phyloP scores from a whole-genome alignment of 2,797 vertebrate genomes.

The Lates japonicus region DNA sequence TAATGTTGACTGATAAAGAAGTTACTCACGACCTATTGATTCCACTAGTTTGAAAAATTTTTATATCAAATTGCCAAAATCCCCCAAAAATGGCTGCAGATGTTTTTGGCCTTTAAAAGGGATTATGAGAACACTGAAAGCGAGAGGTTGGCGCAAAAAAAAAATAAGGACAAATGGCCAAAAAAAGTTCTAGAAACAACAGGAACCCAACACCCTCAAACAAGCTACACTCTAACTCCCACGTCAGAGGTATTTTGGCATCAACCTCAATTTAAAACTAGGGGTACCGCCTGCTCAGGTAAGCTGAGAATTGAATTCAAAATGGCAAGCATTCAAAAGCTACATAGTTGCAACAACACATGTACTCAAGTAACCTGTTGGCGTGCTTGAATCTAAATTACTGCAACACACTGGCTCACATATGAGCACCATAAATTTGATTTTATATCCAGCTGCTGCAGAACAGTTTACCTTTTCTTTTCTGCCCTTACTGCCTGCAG shows the following conservation, averaged over 20 bases:
- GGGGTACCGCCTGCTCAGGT: conserved; percentile 28
- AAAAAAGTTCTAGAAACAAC: too few relatives aligned
- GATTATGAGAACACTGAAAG: neutral
- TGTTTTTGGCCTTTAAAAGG: neutral
- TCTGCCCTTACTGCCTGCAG: conserved; percentile 5
- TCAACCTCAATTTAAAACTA: conserved; percentile 1
- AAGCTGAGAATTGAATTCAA: neutral
- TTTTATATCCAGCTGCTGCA: neutral
- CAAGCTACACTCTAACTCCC: too few relatives aligned
- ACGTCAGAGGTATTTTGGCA: neutral
- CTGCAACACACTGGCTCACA: neutral
- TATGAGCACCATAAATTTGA: neutral
- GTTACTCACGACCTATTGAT: neutral
- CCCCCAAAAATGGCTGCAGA: neutral
- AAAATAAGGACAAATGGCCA: neutral
- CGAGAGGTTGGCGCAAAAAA: too few relatives aligned
- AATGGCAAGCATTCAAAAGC: neutral
- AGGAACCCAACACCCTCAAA: neutral
- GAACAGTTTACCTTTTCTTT: neutral
- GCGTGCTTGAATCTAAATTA: neutral
- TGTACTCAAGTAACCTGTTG: neutral
- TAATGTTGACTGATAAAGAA: neutral
- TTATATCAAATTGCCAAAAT: neutral
- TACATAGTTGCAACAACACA: neutral
- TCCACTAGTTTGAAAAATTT: neutral